Evolutionary conservation across 2,888 invertebrate species (phyloP).

Genomic region (Drosophila pseudotalamancana): DNA sequence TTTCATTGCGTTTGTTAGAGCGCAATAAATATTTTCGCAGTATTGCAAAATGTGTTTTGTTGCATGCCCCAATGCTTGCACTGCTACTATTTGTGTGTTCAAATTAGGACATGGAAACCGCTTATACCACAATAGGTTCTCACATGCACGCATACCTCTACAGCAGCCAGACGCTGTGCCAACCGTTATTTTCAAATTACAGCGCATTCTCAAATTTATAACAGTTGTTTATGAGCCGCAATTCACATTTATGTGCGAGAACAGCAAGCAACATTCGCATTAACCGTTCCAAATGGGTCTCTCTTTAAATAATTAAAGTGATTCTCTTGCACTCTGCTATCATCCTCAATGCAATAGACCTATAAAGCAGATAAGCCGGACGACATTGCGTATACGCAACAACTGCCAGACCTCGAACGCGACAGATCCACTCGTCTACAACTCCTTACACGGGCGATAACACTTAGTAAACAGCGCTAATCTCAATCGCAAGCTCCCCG

Average conservation of each 20-base stretch:
- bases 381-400: slow-evolving; percentile 47
- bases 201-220: slow-evolving; percentile 71
- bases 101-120: slow-evolving; percentile 60
- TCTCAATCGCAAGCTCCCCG: slow-evolving; percentile 55
- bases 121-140: slow-evolving; percentile 11
- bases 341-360: slow-evolving; percentile 17
- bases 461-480: slow-evolving; percentile 73
- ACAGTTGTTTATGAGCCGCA: slow-evolving; percentile 66
- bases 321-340: slow-evolving; percentile 12
- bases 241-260: slow-evolving; percentile 17
- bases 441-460: slow-evolving; percentile 73
- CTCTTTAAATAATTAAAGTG: slow-evolving; percentile 30
- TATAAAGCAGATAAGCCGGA: neutral
- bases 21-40: slow-evolving; percentile 70
- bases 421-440: slow-evolving; percentile 61
- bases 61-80: slow-evolving; percentile 15
- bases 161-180: slow-evolving; percentile 30
- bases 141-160: slow-evolving; percentile 14
- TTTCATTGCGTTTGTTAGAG: slow-evolving; percentile 33
- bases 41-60: slow-evolving; percentile 51
- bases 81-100: slow-evolving; percentile 8
- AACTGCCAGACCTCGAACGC: slow-evolving; percentile 35
- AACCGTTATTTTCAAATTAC: slow-evolving; percentile 67
- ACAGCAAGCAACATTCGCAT: slow-evolving; percentile 14
- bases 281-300: slow-evolving; percentile 31